Base-by-base conservation (phyloP, 2,113 vertebrate species). In the Takifugu bimaculatus region DNA sequence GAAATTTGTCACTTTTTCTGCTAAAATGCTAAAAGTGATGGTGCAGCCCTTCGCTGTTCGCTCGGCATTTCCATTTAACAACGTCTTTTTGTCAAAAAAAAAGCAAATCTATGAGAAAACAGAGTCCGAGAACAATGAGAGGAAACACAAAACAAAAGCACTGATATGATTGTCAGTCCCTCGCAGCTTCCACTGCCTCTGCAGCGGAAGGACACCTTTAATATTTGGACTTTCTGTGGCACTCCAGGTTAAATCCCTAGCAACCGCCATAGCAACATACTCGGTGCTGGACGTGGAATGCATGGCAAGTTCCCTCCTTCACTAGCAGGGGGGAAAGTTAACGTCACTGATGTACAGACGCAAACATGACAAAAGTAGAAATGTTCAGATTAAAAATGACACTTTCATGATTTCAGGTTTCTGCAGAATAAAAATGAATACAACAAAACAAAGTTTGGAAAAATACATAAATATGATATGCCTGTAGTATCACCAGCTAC, bases 251-350 rank as follows among this genome's bases (percentile, higher is more conserved):
- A 90, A 91, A 90, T 90, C 91, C 90, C 85, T 91, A 91, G 91
- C 90, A 91, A 92, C 89, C 90, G 88, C 85, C 91, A 87, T 91
- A 89, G 90, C 91, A 92, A 92, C 90, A 87, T 90, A 85, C 79
- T 84, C 85, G 59, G 73, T 74, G 80, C 76, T 80, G 77, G 81
- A 91, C 89, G 88, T 92, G 90, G 86, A 90, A 78, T 88, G 90
- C 88, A 91, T 92, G 72, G 80, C 63, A 91, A 91, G 87, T 86
- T 85, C 75, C 77, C 63, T 70, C 60, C 82, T 72, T 73, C 80
- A 85, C 74, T 68, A 80, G 81, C 56, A 73, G 80, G 68, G 55
- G 69, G 61, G 42, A 65, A 54, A 68, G 35, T 39, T 39, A 39
- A 39, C 35, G 11, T 11, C 35, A 39, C 3, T 1, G 35, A 49